phyloP scores from a whole-genome alignment of 2,797 vertebrate species.

The Spinus pinus region DNA sequence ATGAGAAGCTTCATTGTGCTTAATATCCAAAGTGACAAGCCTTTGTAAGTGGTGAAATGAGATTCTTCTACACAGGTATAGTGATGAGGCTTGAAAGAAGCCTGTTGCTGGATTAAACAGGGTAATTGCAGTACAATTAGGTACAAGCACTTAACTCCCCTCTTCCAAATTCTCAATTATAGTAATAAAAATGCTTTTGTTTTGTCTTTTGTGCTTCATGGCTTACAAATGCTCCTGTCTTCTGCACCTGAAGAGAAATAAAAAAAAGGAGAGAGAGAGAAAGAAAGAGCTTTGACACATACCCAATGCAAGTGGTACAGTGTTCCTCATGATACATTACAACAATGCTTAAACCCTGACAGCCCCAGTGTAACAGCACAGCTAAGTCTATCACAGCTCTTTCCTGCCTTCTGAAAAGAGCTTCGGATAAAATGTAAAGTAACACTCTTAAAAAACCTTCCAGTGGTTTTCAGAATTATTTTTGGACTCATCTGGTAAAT shows the following conservation, averaged over 20 bases:
- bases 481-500: not conserved
- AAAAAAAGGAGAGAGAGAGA: not conserved
- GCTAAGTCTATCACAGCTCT: not conserved
- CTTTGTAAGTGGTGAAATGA: slow-evolving; percentile 31
- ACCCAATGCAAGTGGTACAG: slow-evolving; percentile 36
- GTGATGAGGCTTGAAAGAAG: slow-evolving; percentile 51
- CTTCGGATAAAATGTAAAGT: slow-evolving; percentile 23
- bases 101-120: slow-evolving; percentile 56
- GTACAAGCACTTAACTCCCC: slow-evolving; percentile 46
- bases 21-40: slow-evolving; percentile 53
- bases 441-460: not conserved
- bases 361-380: not conserved
- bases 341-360: slow-evolving; percentile 29
- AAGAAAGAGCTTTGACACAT: slow-evolving; percentile 44
- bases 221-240: slow-evolving; percentile 57
- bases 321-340: slow-evolving; percentile 13
- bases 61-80: slow-evolving; percentile 33
- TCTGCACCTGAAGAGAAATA: not conserved
- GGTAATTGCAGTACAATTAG: slow-evolving; percentile 59
- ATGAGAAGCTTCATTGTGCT: slow-evolving; percentile 35
- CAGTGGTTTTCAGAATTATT: not conserved
- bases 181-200: slow-evolving; percentile 63
- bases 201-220: slow-evolving; percentile 55
- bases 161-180: slow-evolving; percentile 60
- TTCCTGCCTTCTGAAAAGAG: slow-evolving; percentile 12